Conservation (phyloP, 30 jellyfish, hydroid and myxozoan species). For the Phacellophora camtschatica region DNA sequence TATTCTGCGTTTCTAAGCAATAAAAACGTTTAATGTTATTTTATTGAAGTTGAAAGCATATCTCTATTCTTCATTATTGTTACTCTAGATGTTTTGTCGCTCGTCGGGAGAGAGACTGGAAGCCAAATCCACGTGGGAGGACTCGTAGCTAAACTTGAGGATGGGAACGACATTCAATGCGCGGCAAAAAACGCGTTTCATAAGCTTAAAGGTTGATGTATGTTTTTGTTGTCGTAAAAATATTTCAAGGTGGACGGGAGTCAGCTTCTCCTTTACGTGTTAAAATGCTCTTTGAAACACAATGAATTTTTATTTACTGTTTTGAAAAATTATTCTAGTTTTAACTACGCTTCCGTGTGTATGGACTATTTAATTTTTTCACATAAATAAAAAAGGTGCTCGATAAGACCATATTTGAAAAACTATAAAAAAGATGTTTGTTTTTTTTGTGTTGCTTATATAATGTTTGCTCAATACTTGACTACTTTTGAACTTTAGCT, state of each 20-base stretch:
- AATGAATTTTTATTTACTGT: too few species aligned
- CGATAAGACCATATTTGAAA: too few species aligned
- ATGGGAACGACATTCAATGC: not conserved
- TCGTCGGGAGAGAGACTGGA: not conserved
- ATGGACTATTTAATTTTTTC: too few species aligned
- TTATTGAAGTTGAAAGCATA: too few species aligned
- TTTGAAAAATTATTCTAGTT: too few species aligned
- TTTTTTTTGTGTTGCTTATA: not conserved
- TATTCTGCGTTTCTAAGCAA: too few species aligned
- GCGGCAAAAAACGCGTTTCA: not conserved
- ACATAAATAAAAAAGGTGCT: too few species aligned
- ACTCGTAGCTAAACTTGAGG: not conserved
- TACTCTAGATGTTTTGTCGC: not conserved
- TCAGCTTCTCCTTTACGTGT: too few species aligned
- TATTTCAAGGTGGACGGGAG: too few species aligned
- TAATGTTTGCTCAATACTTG: not conserved
- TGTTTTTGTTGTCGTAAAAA: not conserved
- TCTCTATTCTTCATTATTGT: not conserved
- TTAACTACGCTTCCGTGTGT: too few species aligned
- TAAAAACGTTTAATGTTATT: too few species aligned
- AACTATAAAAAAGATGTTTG: not conserved
- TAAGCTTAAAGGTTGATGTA: slow-evolving; percentile 1
- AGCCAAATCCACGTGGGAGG: not conserved
- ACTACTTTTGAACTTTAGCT: not conserved
- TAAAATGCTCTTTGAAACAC: too few species aligned